Base-by-base conservation (phyloP, 2,113 vertebrate species). In the Cariama cristata region DNA sequence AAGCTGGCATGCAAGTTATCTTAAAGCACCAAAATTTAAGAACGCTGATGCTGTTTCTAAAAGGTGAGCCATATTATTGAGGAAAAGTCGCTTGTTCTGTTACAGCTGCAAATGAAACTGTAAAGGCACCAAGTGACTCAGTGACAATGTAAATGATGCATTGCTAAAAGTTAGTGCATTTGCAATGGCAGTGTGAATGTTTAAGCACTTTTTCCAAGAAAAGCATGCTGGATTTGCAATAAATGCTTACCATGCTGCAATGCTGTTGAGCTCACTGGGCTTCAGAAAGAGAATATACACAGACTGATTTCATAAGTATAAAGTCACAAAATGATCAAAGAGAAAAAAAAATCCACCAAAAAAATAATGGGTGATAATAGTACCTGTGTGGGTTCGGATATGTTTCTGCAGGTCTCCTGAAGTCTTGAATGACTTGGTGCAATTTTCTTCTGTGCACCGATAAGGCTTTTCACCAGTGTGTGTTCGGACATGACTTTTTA, bases 381-480 rank as follows among this genome's bases (percentile, higher is more conserved):
- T 98, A 99, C 99, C 99, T 98, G 99, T 99, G 91, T 99, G 99
- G 69, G 99, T 99, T 80, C 99, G 97, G 18, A 99, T 99, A 96
- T 99, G 99, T 97, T 99, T 99, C 95, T 99, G 99, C 63, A 99
- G 98, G 96, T 99, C 99, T 96, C 99, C 99, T 21, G 99, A 99
- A 32, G 99, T 99, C 98, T 99, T 99, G 96, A 99, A 99, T 64
- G 99, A 99, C 64, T 99, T 99, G 94, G 98, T 99, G 98, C 99
- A 99, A 93, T 99, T 99, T 55, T 99, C 95, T 93, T 99, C 99
- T 47, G 99, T 99, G 98, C 99, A 99, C 74, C 99, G 97, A 76
- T 99, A 99, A 52, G 99, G 99, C 98, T 99, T 99, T 97, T 99
- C 99, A 71, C 99, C 99, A 5, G 99, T 99, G 98, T 99, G 99